Evolutionary conservation across 1,140 invertebrate genomes (phyloP).

Genomic region (Dinoponera quadriceps): DNA sequence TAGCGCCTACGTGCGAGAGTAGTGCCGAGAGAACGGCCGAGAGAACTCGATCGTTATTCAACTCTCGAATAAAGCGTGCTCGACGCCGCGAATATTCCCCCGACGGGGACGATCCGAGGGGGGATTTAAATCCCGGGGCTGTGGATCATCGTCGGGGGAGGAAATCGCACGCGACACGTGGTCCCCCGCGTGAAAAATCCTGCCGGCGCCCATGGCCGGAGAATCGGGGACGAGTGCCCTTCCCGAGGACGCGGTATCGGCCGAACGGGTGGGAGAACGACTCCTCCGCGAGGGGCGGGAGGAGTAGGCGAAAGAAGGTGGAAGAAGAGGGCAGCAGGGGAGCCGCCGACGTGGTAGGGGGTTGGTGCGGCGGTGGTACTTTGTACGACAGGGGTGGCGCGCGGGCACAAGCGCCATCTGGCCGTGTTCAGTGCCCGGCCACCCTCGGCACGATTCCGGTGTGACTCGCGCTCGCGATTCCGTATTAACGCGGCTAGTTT

Average conservation of each 20-base stretch:
- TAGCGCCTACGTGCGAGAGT: no score
- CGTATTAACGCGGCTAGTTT: constrained; percentile 73
- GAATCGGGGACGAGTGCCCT: constrained; percentile 26
- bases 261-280: background rate
- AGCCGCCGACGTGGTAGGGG: constrained; percentile 7
- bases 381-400: constrained; percentile 67
- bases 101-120: background rate
- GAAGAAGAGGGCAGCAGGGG: background rate
- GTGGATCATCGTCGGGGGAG: background rate
- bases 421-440: constrained; percentile 74
- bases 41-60: background rate
- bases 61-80: background rate
- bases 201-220: background rate
- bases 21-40: no score
- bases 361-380: constrained; percentile 43
- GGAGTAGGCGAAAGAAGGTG: no score
- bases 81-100: background rate
- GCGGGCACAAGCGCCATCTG: constrained; percentile 77
- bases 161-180: background rate
- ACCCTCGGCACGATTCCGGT: constrained; percentile 72
- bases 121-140: background rate
- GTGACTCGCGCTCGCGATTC: constrained; percentile 73
- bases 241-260: background rate
- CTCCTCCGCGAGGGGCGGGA: constrained; percentile 11
- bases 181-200: background rate